These are phyloP conservation scores for Ptilodon capucinus DNA, from an alignment of 2,888 invertebrate species.

Conservation along the genomic window DNA sequence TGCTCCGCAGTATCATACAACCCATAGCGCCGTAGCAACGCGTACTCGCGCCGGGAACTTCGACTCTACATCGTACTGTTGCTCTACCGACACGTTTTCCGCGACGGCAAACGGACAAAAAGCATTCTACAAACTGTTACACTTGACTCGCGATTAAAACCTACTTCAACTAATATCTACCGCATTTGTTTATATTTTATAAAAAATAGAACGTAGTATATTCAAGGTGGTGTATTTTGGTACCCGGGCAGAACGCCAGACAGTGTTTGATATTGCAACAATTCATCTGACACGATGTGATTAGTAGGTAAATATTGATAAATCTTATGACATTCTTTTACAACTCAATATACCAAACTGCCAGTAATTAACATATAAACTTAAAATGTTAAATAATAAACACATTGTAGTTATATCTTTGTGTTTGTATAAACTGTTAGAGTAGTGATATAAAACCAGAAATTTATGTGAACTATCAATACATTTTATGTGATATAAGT, in stretches of 20 bases:
- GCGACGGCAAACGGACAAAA: slow-evolving; percentile 6
- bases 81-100: too few species aligned
- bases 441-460: background rate
- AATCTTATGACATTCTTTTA: background rate
- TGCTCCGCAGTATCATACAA: slow-evolving; percentile 40
- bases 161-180: background rate
- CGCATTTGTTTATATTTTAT: background rate
- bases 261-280: slow-evolving; percentile 37
- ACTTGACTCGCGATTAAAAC: background rate
- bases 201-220: slow-evolving; percentile 37
- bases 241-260: slow-evolving; percentile 69
- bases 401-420: background rate
- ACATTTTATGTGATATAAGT: slow-evolving; percentile 12
- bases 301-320: slow-evolving; percentile 41
- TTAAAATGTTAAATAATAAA: background rate
- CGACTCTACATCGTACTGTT: too few species aligned
- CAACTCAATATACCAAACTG: background rate
- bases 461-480: slow-evolving; percentile 14
- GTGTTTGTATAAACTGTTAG: background rate
- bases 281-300: slow-evolving; percentile 28
- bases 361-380: background rate
- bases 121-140: slow-evolving; percentile 1
- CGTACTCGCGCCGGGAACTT: slow-evolving; percentile 20
- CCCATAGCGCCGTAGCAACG: slow-evolving; percentile 21
- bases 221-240: slow-evolving; percentile 68